Percentiles rank a stretch among this genome's conserved stretches.
Conservation (phyloP, 2,888 invertebrate genomes). For the Acanthosepion esculentum region DNA sequence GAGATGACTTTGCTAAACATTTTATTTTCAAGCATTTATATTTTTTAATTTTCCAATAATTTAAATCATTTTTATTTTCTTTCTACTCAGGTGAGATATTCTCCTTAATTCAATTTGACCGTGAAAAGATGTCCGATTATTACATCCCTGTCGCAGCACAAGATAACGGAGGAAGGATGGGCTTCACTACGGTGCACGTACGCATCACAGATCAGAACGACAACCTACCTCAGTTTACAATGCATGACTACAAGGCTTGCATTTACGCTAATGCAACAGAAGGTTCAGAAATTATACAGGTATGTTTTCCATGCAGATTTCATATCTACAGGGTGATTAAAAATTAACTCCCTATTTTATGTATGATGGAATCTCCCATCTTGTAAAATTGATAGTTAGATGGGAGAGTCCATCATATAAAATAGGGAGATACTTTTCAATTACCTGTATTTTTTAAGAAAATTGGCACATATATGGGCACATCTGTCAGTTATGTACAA, state of each 20-base stretch:
- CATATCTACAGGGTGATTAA: no score
- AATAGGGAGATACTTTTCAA: no score
- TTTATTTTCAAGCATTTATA: no score
- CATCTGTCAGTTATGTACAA: no score
- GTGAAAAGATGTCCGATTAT: conserved; percentile 80
- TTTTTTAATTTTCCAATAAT: not conserved
- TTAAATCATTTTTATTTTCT: not conserved
- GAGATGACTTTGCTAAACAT: not conserved
- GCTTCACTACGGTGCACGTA: conserved; percentile 65
- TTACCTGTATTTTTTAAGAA: no score
- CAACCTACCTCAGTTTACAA: conserved; percentile 72
- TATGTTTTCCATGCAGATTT: conserved; percentile 49
- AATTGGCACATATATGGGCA: no score
- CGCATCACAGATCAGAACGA: conserved; percentile 74
- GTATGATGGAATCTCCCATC: no score
- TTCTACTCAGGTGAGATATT: conserved; percentile 71
- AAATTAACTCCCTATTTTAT: no score
- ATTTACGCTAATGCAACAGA: conserved; percentile 67
- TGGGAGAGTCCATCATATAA: no score
- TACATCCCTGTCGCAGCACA: conserved; percentile 72
- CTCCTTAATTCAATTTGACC: conserved; percentile 83
- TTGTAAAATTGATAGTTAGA: no score
- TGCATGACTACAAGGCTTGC: conserved; percentile 71
- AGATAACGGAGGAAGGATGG: conserved; percentile 74
- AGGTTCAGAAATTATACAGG: conserved; percentile 68